A percentile compares a stretch with the other conserved stretches of the same genome.
Conservation (phyloP, 1,140 invertebrate species). For the Dryas iulia region DNA sequence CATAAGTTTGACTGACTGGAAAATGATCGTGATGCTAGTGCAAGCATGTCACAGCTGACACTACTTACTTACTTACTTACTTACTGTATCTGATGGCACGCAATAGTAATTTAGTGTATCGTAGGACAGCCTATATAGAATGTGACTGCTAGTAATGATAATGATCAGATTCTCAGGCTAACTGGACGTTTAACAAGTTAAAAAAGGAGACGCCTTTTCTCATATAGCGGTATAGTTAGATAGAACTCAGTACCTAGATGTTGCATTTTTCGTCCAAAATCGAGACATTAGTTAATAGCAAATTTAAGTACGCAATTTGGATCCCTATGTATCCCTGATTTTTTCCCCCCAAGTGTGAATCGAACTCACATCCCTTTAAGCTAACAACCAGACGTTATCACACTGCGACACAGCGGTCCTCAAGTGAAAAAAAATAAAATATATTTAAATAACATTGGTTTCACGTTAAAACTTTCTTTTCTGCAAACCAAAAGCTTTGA, state of each 20-base stretch:
- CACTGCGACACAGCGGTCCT: no score
- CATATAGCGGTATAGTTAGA: no score
- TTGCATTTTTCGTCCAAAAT: no score
- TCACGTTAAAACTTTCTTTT: background rate
- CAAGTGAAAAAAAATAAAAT: background rate
- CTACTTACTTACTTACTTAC: background rate
- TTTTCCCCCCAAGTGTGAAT: no score
- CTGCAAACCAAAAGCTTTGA: background rate
- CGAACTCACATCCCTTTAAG: no score
- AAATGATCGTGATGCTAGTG: slow-evolving; percentile 4
- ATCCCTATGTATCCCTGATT: no score
- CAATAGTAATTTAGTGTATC: slow-evolving; percentile 4
- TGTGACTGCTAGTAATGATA: slow-evolving; percentile 9
- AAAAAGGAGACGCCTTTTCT: no score
- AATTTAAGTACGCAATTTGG: no score
- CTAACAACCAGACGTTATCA: no score
- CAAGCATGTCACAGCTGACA: background rate
- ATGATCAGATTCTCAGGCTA: background rate
- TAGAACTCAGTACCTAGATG: no score
- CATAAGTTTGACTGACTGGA: slow-evolving; percentile 9
- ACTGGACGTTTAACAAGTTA: no score
- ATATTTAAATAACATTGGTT: background rate
- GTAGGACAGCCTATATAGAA: background rate
- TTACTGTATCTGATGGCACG: slow-evolving; percentile 4
- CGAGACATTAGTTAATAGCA: no score